Conservation (phyloP, 2,113 vertebrate species). For the Grallaria varia region DNA sequence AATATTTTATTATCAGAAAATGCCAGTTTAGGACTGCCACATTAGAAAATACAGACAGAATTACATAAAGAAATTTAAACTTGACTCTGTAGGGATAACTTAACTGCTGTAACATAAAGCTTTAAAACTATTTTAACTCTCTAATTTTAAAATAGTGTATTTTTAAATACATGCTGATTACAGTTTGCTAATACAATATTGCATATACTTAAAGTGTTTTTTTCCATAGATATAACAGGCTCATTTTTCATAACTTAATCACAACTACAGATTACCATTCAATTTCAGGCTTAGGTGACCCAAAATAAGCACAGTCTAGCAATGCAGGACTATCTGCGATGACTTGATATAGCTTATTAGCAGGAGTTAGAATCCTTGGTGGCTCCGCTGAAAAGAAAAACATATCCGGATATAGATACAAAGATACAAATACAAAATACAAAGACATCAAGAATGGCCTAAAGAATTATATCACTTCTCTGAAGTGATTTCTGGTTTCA, state of each 20-base stretch:
- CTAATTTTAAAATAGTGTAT: no score
- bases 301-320: constrained; percentile 89
- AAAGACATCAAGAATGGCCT: neutral
- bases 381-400: constrained; percentile 84
- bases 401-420: neutral
- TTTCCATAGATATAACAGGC: neutral
- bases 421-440: neutral
- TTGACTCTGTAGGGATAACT: neutral
- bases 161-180: neutral
- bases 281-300: constrained; percentile 89
- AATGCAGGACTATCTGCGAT: constrained; percentile 83
- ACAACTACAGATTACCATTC: constrained; percentile 83
- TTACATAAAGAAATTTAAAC: neutral
- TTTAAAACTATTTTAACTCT: no score
- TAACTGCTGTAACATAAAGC: neutral
- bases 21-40: neutral
- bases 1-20: neutral
- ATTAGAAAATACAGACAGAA: neutral
- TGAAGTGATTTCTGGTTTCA: neutral
- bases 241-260: neutral
- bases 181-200: fast-evolving
- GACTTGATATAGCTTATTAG: constrained; percentile 88
- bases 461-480: neutral
- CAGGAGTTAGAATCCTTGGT: constrained; percentile 87
- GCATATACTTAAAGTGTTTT: neutral